A percentile compares a stretch with the other conserved stretches of the same genome.
Conservation (phyloP, 2,888 invertebrate genomes). For the Idaea aversata region DNA sequence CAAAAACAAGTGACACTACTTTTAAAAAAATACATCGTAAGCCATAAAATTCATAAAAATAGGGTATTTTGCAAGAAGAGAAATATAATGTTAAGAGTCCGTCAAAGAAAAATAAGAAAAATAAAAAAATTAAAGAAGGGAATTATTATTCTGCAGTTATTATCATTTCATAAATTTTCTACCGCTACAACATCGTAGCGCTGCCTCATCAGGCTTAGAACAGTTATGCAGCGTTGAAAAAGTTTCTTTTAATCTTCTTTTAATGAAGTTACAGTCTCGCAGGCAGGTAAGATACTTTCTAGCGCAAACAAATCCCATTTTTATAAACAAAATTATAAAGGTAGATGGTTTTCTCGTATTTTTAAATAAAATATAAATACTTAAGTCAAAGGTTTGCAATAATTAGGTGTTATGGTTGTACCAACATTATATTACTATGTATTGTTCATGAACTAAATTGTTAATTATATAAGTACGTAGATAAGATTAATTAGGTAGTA, state of each 20-base stretch:
- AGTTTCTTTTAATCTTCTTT: conserved; percentile 68
- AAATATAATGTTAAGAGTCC: neutral
- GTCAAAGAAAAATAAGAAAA: neutral
- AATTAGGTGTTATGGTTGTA: no score
- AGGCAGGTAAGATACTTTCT: conserved; percentile 50
- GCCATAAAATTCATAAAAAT: no score
- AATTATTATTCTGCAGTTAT: conserved; percentile 18
- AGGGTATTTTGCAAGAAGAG: no score
- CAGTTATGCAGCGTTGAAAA: conserved; percentile 47
- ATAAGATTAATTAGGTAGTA: no score
- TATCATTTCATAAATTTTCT: conserved; percentile 47
- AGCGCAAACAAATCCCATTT: conserved; percentile 45
- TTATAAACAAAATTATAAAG: conserved; percentile 11
- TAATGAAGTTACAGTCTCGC: conserved; percentile 61
- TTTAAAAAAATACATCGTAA: no score
- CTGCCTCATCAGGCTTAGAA: conserved; percentile 36
- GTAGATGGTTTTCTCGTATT: neutral
- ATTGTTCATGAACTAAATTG: no score
- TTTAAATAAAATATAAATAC: neutral
- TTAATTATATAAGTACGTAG: no score
- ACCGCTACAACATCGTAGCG: conserved; percentile 22
- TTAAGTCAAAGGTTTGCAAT: no score
- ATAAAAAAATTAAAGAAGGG: neutral
- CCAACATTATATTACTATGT: no score
- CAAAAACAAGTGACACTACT: no score